Percentiles rank a stretch among this genome's conserved stretches.
Conservation (phyloP, 1,140 invertebrate species). For the Bombus soroeensis region DNA sequence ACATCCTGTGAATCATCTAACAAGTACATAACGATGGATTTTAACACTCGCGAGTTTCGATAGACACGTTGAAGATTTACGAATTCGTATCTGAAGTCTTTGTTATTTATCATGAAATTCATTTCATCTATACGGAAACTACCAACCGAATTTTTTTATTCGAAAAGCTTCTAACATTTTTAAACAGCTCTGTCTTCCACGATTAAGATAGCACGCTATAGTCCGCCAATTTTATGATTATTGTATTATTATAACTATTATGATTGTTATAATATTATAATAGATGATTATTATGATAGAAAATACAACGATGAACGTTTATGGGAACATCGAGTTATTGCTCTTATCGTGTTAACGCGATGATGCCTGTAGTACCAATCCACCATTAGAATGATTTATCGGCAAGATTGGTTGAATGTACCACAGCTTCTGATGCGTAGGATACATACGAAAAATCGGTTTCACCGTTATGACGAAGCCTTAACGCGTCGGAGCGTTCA, state of each 20-base stretch:
- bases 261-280: too few relatives aligned
- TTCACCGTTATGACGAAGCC: not conserved
- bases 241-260: too few relatives aligned
- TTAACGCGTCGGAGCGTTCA: not conserved
- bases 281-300: too few relatives aligned
- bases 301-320: not conserved
- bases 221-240: too few relatives aligned
- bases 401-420: constrained; percentile 27
- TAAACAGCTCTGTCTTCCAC: too few relatives aligned
- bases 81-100: not conserved
- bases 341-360: constrained; percentile 49
- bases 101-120: not conserved
- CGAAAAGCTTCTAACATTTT: too few relatives aligned
- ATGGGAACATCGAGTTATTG: constrained; percentile 46
- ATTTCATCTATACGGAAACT: not conserved
- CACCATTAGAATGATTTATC: constrained; percentile 46
- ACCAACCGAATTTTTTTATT: not conserved
- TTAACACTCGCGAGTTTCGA: not conserved
- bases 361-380: not conserved
- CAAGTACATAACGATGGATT: not conserved
- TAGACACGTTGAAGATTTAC: too few relatives aligned
- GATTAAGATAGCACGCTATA: too few relatives aligned
- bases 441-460: constrained; percentile 31
- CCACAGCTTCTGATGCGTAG: constrained; percentile 12
- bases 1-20: not conserved